Base-by-base conservation (phyloP, 92 coral and sea anemone genomes). In the Parazoanthus darwini region DNA sequence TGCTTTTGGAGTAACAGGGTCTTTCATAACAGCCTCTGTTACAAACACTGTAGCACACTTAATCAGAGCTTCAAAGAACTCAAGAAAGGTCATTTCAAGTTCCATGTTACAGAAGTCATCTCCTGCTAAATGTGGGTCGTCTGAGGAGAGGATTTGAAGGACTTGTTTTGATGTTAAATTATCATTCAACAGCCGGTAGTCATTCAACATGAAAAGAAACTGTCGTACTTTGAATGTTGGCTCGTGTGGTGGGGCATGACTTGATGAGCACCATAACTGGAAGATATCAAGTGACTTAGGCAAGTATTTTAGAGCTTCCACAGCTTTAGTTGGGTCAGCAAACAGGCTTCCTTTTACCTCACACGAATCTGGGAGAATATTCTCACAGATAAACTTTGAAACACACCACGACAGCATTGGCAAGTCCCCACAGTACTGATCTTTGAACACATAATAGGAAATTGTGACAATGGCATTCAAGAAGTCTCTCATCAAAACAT, bases 81-180 rank as follows among this genome's bases (percentile, higher is more conserved):
- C 99, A 91, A 97, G 87, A 89, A 97, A 97, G 1, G 99, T 95
- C 90, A 97, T 87, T 87, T 97, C 99, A 15, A 95, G 82, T 81
- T 95, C 99, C 67, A 97, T 91, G 81, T 93, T 97, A 82, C 94
- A 95, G 82, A 94, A 97, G 79, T 93, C 98, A 10, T 93, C 95
- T 65, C 93, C 96, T 2, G 95, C 98, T 44, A 97, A 80, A 23
- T 86, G 94, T 86, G 98, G 97, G 81, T 94, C 93, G 78, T 94
- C 98, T 68, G 88, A 86, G 23, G 97, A 92, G 39, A 97, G 79
- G 65, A 95, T 88, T 37, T 76, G 80, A 11, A 97, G 90, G 67
- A 97, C 95, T 88, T 97, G 94, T 89, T 94, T 94, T 38, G 99
- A 91, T 22, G 94, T 91, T 54, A 97, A 88, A 66, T 88, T 92